Evolutionary conservation across 1,140 invertebrate species (phyloP), one percentile per base, ranked within the genome.

Genomic region (Drosophila eugracilis): DNA sequence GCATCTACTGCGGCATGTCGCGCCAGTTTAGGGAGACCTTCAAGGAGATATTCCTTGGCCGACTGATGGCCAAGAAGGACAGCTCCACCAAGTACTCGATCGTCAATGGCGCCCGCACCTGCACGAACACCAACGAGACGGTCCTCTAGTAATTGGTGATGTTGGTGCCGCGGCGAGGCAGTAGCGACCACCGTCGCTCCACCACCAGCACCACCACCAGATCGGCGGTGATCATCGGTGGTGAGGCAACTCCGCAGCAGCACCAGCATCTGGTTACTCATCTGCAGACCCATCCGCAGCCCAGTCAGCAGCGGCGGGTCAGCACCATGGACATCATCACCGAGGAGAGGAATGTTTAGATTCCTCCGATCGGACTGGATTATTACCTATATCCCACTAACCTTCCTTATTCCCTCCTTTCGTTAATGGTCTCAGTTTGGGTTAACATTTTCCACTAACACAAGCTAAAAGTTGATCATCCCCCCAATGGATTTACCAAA

Each of bases 1-100:
- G 97, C 52, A 98, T 99, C 63, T 99, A 99, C 90, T 98, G 97
- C 90, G 97, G 97, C 4, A 98, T 98, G 97, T 97, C 96, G 44
- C 93, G 97, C 19, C 97, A 98, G 89, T 99, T 99, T 90, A 93
- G 97, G 26, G 97, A 98, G 91, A 98, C 97, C 0, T 99, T 98
- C 92, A 97, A 97, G 78, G 95, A 97, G 78, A 93, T 98, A 3
- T 98, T 98, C 78, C 93, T 96, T 5, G 92, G 94, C 1, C 94
- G 94, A 2, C 92, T 93, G 0, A 92, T 92, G 9, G 92, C 90
- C 52, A 93, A 94, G 65, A 93, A 94, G 77, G 95, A 95, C 69
- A 94, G 94, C 21, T 95, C 95, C 4, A 95, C 95, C 14, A 93
- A 95, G 62, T 96, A 96, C 90, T 96, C 95, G 0, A 90, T 96